A percentile compares a stretch with the other conserved stretches of the same genome.
These are phyloP conservation scores for Trissoscelio sp. DNA, from an alignment of 2,888 invertebrate species.

Conservation along the genomic window DNA sequence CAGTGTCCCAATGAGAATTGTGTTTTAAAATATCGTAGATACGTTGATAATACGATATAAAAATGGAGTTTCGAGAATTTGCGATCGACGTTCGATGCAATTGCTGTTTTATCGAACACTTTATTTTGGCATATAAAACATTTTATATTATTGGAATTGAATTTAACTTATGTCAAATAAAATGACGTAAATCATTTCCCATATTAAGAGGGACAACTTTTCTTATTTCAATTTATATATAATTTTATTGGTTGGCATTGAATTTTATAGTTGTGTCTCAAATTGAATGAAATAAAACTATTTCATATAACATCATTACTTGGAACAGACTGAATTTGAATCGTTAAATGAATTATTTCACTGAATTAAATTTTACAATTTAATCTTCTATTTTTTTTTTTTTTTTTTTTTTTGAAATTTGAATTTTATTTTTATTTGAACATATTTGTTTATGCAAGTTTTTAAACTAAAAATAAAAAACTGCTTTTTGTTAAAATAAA, in stretches of 20 bases:
- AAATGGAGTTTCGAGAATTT: slow-evolving; percentile 28
- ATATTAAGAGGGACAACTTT: not conserved
- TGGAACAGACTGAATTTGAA: no score
- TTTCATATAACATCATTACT: no score
- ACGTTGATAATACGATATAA: slow-evolving; percentile 24
- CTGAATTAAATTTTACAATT: no score
- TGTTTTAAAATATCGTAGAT: slow-evolving; percentile 4
- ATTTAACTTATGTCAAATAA: slow-evolving; percentile 3
- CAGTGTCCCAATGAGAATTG: not conserved
- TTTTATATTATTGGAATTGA: slow-evolving; percentile 12
- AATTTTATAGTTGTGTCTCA: no score
- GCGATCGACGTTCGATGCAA: slow-evolving; percentile 26
- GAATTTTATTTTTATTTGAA: no score
- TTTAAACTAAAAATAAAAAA: no score
- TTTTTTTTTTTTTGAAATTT: no score
- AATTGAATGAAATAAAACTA: no score
- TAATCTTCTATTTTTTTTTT: no score
- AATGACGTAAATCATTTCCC: not conserved
- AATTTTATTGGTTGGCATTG: not conserved
- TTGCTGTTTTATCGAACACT: slow-evolving; percentile 15
- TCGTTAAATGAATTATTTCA: no score
- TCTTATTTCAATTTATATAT: not conserved
- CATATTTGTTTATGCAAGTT: no score
- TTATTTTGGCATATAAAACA: slow-evolving; percentile 4
- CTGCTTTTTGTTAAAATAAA: no score